Conservation (phyloP, 2,888 invertebrate species). For the Podabrus alpinus region DNA sequence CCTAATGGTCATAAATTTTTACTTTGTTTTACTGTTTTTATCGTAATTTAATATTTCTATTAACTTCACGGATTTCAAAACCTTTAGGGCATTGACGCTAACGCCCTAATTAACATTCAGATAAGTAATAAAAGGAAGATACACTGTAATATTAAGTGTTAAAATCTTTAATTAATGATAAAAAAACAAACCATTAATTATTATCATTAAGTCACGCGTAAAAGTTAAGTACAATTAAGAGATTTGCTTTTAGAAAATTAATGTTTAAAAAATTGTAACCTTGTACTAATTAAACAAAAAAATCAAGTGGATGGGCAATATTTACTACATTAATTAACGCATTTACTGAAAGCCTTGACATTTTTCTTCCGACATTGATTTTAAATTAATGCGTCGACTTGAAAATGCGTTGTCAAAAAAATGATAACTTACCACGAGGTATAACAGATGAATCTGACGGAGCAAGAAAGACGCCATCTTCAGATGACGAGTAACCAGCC, state of each 20-base stretch:
- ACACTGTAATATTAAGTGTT: not conserved
- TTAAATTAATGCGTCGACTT: not conserved
- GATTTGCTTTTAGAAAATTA: not conserved
- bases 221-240: not conserved
- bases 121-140: not conserved
- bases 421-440: slow-evolving; percentile 47
- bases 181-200: not conserved
- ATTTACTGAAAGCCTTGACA: not conserved
- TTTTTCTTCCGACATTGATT: not conserved
- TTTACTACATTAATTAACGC: not conserved
- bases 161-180: not conserved
- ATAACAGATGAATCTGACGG: slow-evolving; percentile 57
- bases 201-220: not conserved
- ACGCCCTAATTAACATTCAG: not conserved
- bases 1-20: not conserved
- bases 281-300: not conserved
- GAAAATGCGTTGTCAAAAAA: not conserved
- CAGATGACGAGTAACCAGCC: slow-evolving; percentile 77
- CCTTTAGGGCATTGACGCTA: not conserved
- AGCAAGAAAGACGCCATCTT: slow-evolving; percentile 72
- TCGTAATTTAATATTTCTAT: not conserved
- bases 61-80: not conserved
- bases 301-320: not conserved
- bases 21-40: not conserved
- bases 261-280: not conserved